Percentiles rank a stretch among this genome's conserved stretches.
Conservation (phyloP, 2,113 vertebrate species). For the Cygnus atratus region DNA sequence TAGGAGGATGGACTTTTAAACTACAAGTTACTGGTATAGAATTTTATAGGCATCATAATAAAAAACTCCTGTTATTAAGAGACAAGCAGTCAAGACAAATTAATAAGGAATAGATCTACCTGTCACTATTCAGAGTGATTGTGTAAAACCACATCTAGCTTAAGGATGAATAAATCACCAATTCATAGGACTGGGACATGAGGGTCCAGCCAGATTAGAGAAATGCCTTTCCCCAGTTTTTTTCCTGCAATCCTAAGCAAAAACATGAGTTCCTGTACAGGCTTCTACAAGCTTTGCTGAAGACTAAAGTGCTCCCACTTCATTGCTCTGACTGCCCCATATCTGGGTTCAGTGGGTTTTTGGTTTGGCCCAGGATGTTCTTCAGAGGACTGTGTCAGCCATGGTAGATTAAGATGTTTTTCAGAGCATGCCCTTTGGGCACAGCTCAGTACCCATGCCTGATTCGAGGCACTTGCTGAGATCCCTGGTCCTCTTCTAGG, state of each 20-base stretch:
- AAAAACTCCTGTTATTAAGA: neutral
- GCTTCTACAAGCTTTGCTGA: neutral
- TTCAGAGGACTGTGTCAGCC: neutral
- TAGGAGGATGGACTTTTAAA: neutral
- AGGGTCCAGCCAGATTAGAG: neutral
- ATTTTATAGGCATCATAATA: neutral
- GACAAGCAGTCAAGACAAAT: neutral
- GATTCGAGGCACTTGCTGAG: neutral
- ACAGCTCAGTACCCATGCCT: neutral
- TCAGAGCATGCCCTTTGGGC: neutral
- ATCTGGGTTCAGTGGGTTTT: neutral
- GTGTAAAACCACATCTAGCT: neutral
- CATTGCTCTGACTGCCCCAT: neutral
- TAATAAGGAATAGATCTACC: neutral
- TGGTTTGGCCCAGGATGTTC: neutral
- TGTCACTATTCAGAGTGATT: neutral
- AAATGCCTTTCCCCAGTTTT: neutral
- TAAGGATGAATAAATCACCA: neutral
- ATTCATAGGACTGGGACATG: neutral
- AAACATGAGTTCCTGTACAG: neutral
- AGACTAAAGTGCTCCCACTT: neutral
- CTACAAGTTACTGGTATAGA: neutral
- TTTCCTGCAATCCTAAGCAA: neutral
- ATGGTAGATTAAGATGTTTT: neutral
- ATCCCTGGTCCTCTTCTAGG: neutral